Evolutionary conservation across 2,113 vertebrate species (phyloP).

Genomic region (Empidonax alnorum): DNA sequence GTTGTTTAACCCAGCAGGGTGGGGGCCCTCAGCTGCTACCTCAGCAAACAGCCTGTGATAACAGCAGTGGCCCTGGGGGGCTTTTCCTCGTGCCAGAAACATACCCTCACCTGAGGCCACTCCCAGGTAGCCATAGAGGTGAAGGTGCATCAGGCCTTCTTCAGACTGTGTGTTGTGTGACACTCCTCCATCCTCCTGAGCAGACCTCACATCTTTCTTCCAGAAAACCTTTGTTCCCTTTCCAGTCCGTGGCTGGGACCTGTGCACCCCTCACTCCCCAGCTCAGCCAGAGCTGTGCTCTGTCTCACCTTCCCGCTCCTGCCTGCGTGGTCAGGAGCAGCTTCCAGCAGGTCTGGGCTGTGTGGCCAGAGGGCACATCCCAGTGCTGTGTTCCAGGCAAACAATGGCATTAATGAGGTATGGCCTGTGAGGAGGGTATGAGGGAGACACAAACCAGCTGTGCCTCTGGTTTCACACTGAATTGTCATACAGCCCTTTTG

Average conservation of each 20-base stretch:
- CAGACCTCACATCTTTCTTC: background rate
- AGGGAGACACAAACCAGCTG: conserved; percentile 1
- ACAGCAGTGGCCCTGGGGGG: background rate
- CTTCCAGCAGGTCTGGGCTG: background rate
- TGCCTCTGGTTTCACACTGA: background rate
- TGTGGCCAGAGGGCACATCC: background rate
- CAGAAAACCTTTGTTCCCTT: background rate
- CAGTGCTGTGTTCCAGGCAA: background rate
- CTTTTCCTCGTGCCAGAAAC: background rate
- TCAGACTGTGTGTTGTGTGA: background rate
- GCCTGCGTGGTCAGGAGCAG: background rate
- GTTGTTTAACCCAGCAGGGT: background rate
- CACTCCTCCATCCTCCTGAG: background rate
- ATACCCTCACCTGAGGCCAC: background rate
- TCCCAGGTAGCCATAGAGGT: background rate
- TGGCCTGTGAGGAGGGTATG: background rate
- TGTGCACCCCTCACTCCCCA: fast-evolving
- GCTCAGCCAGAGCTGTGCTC: fast-evolving
- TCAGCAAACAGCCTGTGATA: background rate
- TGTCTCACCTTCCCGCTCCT: background rate
- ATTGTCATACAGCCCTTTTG: background rate
- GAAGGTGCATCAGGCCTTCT: fast-evolving
- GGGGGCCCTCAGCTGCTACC: background rate
- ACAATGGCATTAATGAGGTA: background rate
- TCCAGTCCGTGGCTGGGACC: background rate